A percentile compares a stretch with the other conserved stretches of the same genome.
Evolutionary conservation across 2,797 vertebrate species (phyloP).

Genomic region (Bovichtus diacanthus): DNA sequence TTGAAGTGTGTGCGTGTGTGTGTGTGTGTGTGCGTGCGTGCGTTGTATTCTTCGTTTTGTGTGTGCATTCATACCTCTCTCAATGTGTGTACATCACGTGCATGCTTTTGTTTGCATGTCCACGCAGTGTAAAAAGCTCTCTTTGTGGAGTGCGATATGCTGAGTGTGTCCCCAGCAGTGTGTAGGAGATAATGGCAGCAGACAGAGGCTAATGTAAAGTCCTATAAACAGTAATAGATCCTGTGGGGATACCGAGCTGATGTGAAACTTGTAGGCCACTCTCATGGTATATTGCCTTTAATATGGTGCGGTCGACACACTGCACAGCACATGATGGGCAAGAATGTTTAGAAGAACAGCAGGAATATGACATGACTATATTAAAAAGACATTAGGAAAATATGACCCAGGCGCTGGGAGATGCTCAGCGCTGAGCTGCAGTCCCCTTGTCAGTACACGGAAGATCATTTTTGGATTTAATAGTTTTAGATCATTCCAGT

Average conservation of each 20-base stretch:
- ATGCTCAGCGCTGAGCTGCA: constrained; percentile 31
- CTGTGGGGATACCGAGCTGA: constrained; percentile 66
- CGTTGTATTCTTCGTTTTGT: background rate
- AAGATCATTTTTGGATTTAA: constrained; percentile 57
- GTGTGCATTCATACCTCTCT: background rate
- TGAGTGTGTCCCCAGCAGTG: constrained; percentile 51
- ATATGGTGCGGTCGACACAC: constrained; percentile 72
- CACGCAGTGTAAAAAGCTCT: constrained; percentile 27
- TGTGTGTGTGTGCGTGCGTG: too few species aligned
- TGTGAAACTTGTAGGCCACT: constrained; percentile 68
- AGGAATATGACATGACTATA: constrained; percentile 66
- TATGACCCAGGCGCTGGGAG: constrained; percentile 30
- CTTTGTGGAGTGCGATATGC: constrained; percentile 36
- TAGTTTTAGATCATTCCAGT: constrained; percentile 63
- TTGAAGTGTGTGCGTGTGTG: background rate
- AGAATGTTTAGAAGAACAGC: constrained; percentile 66
- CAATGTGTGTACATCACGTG: background rate
- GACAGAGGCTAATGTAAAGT: constrained; percentile 75
- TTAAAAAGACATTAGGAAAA: constrained; percentile 74
- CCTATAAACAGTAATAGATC: constrained; percentile 78
- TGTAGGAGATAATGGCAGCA: constrained; percentile 65
- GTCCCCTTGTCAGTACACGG: constrained; percentile 34
- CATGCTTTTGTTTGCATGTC: constrained; percentile 29
- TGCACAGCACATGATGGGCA: constrained; percentile 58
- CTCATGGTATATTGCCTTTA: constrained; percentile 78